These are phyloP conservation scores for Ancistrus triradiatus DNA, from an alignment of 2,113 vertebrate species.

Conservation along the genomic window DNA sequence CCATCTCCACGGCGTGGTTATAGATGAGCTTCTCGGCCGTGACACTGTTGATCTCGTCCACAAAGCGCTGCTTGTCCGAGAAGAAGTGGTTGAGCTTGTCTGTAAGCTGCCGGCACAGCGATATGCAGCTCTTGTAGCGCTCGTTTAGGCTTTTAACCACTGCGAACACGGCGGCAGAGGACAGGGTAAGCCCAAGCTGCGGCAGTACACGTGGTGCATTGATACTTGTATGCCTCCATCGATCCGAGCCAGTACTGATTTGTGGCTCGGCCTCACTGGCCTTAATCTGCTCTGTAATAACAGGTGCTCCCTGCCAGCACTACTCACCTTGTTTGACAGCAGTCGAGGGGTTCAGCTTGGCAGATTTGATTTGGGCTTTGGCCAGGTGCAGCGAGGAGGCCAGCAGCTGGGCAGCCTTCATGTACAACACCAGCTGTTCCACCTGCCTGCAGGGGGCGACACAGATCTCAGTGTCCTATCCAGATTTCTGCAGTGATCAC, in stretches of 20 bases:
- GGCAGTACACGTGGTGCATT: no score
- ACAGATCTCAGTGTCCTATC: slow-evolving; percentile 63
- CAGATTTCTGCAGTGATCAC: no score
- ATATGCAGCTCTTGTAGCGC: slow-evolving; percentile 91
- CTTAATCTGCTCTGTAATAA: no score
- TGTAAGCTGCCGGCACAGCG: slow-evolving; percentile 86
- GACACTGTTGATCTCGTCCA: slow-evolving; percentile 95
- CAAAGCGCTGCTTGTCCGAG: slow-evolving; percentile 92
- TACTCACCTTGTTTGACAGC: slow-evolving; percentile 90
- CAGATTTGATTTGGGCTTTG: slow-evolving; percentile 92
- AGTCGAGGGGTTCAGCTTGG: slow-evolving; percentile 88
- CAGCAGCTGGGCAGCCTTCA: slow-evolving; percentile 92
- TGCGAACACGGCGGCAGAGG: slow-evolving; percentile 45
- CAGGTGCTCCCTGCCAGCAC: no score
- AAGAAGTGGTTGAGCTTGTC: slow-evolving; percentile 93
- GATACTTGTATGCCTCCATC: no score
- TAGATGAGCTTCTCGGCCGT: slow-evolving; percentile 97
- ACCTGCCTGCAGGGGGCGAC: slow-evolving; percentile 77
- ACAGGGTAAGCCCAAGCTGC: no score
- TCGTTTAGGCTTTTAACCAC: slow-evolving; percentile 94
- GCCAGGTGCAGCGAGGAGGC: slow-evolving; percentile 92
- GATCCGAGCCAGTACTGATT: no score
- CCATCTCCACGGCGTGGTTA: slow-evolving; percentile 92
- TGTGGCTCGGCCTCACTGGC: no score
- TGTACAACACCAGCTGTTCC: slow-evolving; percentile 92